A percentile compares a stretch with the other conserved stretches of the same genome.
These are phyloP conservation scores for Coregonus ussuriensis DNA, from an alignment of 2,797 vertebrate genomes.

Conservation along the genomic window DNA sequence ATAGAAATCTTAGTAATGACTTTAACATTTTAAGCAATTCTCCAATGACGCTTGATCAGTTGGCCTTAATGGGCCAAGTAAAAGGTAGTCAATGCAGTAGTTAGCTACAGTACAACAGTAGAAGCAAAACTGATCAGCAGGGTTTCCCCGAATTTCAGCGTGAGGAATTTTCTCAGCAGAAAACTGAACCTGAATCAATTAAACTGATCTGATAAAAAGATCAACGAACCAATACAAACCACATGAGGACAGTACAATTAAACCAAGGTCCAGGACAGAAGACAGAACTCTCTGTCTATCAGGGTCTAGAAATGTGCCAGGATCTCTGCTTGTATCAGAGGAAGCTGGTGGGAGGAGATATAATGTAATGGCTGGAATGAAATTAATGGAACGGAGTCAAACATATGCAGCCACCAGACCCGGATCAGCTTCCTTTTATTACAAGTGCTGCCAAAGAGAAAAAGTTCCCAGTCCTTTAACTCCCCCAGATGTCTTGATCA, in stretches of 20 bases:
- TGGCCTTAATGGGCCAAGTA: neutral
- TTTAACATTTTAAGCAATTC: neutral
- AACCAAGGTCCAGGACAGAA: conserved; percentile 39
- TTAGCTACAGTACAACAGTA: neutral
- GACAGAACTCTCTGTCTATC: conserved; percentile 13
- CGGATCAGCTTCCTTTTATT: neutral
- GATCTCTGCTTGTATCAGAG: neutral
- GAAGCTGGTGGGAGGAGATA: no score
- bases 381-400: no score
- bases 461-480: neutral
- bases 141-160: neutral
- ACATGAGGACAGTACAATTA: conserved; percentile 40
- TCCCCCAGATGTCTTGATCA: neutral
- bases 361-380: no score
- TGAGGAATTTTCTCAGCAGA: conserved; percentile 30
- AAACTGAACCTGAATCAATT: conserved; percentile 46
- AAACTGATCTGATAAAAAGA: conserved; percentile 33
- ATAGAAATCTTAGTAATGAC: neutral
- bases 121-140: neutral
- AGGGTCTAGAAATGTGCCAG: conserved; percentile 3
- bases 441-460: neutral
- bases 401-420: neutral
- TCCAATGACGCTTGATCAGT: neutral
- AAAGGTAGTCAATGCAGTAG: neutral
- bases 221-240: conserved; percentile 40